These are phyloP conservation scores for Hyaena hyaena DNA, from an alignment of 2,113 vertebrate genomes.

Conservation along the genomic window DNA sequence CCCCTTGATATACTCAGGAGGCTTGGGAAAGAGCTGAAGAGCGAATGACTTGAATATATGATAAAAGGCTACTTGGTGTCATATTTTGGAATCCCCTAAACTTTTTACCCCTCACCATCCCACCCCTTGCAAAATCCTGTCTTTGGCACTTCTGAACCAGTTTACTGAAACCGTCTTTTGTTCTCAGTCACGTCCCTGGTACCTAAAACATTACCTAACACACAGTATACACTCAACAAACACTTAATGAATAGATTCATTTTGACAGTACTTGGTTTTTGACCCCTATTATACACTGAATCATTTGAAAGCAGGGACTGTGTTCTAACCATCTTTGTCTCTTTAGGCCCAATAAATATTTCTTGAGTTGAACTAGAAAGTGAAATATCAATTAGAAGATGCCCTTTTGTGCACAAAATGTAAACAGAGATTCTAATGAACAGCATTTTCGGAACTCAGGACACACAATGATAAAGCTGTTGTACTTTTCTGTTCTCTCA, in stretches of 20 bases:
- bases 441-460: not conserved
- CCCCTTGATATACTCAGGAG: not conserved
- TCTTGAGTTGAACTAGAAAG: slow-evolving; percentile 27
- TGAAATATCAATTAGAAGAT: not conserved
- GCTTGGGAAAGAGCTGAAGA: not conserved
- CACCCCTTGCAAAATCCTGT: not conserved
- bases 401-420: slow-evolving; percentile 17
- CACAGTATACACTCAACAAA: not conserved
- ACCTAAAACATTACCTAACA: not conserved
- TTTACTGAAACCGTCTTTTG: not conserved
- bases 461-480: not conserved
- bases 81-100: not conserved
- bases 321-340: not conserved
- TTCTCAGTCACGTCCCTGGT: not conserved
- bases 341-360: not conserved
- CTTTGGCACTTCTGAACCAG: not conserved
- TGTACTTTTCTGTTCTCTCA: not conserved
- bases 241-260: not conserved
- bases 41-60: not conserved
- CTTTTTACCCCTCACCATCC: not conserved
- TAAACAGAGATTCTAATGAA: not conserved
- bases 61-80: not conserved
- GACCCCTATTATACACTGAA: not conserved
- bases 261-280: not conserved
- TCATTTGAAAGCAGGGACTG: not conserved